Base-by-base conservation (phyloP, 2,797 vertebrate genomes). In the Squalus acanthias region DNA sequence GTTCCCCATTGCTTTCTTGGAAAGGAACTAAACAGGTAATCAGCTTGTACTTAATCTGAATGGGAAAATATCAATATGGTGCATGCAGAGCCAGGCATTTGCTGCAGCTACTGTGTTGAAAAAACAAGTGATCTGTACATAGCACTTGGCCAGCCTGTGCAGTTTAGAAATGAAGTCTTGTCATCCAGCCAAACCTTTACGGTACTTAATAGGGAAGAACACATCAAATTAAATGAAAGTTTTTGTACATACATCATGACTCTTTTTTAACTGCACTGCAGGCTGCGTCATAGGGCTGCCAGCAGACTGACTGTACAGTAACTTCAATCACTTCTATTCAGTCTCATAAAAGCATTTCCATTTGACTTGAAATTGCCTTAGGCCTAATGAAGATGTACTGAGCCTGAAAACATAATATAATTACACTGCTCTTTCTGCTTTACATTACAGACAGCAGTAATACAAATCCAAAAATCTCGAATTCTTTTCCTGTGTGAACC, bases 301-400 rank as follows among this genome's bases (percentile, higher is more conserved):
- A 93, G 91, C n/a, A 22, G 65, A 69, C 65, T 69, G 63, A 24
- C 91, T 93, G 65, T 46, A 93, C 65, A 93, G n/a, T 93, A 93
- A 69, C n/a, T 22, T 93, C n/a, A 69, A 69, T 93, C 91, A 69
- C 63, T 69, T 46, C 65, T 69, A 69, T 26, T 93, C 20, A 46
- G n/a, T 26, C 91, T 93, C 91, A 69, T 69, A 93, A 93, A 93
- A 69, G 17, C 65, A 69, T 69, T 93, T 93, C 39, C 91, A 69
- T 46, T 69, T 93, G 65, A 93, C 91, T 69, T 39, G n/a, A 69
- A 67, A 26, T 24, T 69, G 33, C 91, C 63, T 93, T 22, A 46
- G 65, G 91, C 63, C 20, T 93, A 93, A 93, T 93, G 91, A 93
- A 46, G 65, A 93, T 69, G n/a, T 69, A 93, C 63, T 69, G 91